Base-by-base conservation (phyloP, 2,888 invertebrate species). In the Drosophila pseudotakahashii region DNA sequence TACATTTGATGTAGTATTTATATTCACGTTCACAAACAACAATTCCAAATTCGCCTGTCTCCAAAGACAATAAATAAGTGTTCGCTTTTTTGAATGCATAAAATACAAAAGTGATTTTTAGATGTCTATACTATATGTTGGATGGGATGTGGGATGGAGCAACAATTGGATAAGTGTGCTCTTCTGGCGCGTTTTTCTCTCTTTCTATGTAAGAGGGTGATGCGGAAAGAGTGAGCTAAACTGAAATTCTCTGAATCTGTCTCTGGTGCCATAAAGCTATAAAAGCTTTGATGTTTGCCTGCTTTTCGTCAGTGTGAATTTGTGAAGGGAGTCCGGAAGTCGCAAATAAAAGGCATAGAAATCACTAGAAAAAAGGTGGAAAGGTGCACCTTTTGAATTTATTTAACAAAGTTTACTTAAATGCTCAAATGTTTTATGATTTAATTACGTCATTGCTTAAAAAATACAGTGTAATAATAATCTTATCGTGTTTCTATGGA, bases 61-160 rank as follows among this genome's bases (percentile, higher is more conserved):
- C 63, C 39, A 55, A 67, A 73, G 75, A 61, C 78, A 75, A 45
- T 81, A 83, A 84, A 84, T 62, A 41, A 70, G 76, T 81, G 75
- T 81, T 78, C 75, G 68, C 68, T 83, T 81, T 64, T 55, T 62
- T 87, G 85, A 87, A 53, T 84, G 75, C 78, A 69, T 48, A 54
- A 68, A 26, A 19, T 34, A 16, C 13, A 32, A 16, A 32, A 19
- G 13, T 13, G 39, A 9, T 26, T 61, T 50, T 42, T 41, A 61
- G 14, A 55, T 62, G 32, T 61, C 16, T 61, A 62, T 42, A 47
- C 34, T 32, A 39, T 13, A n/a, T 47, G 0, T 7, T 54, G 39
- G 13, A 10, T 44, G 13, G 10, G 30, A 7, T 30, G 30, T 30
- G 30, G 23, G 45, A 9, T 19, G 64, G 6, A 41, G 34, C 58